Conservation (phyloP, 2,797 vertebrate genomes). For the Cottoperca gobio region DNA sequence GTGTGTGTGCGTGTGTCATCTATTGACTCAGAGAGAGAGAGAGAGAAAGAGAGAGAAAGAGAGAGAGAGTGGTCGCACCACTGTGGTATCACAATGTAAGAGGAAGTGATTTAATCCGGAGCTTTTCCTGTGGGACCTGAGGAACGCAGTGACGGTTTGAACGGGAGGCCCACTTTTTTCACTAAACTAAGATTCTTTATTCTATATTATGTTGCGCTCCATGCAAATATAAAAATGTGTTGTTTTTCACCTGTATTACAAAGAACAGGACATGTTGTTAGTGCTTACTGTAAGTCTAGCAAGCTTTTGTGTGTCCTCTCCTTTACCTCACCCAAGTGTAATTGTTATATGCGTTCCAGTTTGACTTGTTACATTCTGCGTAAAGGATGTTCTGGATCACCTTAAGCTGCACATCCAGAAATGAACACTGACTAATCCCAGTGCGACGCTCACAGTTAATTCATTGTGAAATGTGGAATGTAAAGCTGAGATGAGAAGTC, state of each 20-base stretch:
- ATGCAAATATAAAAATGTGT: not conserved
- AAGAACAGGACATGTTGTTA: conserved; percentile 3
- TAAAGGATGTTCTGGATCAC: conserved; percentile 16
- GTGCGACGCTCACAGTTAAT: conserved; percentile 9
- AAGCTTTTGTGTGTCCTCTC: conserved; percentile 5
- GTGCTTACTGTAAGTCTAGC: not conserved
- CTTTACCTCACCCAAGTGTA: conserved; percentile 26
- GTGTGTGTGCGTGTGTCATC: conserved; percentile 11
- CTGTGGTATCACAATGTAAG: conserved; percentile 69
- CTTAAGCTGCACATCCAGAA: conserved; percentile 35
- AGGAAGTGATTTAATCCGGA: conserved; percentile 76
- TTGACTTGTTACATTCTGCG: conserved; percentile 26
- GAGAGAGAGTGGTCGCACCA: conserved; percentile 27
- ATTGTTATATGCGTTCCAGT: conserved; percentile 26
- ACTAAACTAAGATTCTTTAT: conserved; percentile 15
- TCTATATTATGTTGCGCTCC: conserved; percentile 16
- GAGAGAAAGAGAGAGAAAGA: no score
- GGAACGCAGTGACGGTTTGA: conserved; percentile 55
- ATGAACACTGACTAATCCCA: conserved; percentile 29
- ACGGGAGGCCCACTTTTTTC: conserved; percentile 35
- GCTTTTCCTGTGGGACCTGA: conserved; percentile 73
- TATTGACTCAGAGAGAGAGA: not conserved
- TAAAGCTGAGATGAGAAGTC: conserved; percentile 36
- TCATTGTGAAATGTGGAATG: conserved; percentile 42
- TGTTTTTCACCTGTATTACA: not conserved